phyloP scores from a whole-genome alignment of 2,113 vertebrate genomes.

The Carollia perspicillata region DNA sequence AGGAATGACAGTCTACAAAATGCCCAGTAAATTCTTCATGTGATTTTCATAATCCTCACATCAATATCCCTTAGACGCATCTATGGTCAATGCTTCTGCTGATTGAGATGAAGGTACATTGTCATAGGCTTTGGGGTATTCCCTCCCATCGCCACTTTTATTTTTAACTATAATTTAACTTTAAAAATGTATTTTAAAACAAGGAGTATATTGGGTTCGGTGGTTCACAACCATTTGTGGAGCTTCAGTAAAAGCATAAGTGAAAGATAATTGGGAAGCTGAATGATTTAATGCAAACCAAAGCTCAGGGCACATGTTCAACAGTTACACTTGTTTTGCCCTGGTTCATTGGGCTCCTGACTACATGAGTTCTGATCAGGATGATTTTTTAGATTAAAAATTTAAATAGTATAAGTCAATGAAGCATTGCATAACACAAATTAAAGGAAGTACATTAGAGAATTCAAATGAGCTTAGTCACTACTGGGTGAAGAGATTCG shows the following conservation, averaged over 20 bases:
- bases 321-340: not conserved
- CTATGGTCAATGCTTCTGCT: not conserved
- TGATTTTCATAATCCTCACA: not conserved
- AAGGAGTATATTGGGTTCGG: not conserved
- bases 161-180: not conserved
- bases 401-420: constrained; percentile 32
- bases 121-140: not conserved
- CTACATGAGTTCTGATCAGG: constrained; percentile 40
- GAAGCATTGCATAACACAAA: constrained; percentile 34
- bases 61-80: no score
- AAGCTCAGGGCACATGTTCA: not conserved
- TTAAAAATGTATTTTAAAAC: not conserved
- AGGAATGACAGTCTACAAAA: not conserved
- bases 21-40: not conserved
- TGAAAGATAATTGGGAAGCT: not conserved
- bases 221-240: not conserved
- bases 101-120: not conserved
- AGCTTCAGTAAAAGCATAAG: not conserved
- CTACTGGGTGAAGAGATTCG: not conserved
- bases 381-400: constrained; percentile 46
- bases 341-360: constrained; percentile 51
- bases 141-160: not conserved
- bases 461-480: not conserved
- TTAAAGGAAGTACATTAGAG: not conserved
- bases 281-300: not conserved